Conservation (phyloP, 2,888 invertebrate species). For the Tetragnatha montana region DNA sequence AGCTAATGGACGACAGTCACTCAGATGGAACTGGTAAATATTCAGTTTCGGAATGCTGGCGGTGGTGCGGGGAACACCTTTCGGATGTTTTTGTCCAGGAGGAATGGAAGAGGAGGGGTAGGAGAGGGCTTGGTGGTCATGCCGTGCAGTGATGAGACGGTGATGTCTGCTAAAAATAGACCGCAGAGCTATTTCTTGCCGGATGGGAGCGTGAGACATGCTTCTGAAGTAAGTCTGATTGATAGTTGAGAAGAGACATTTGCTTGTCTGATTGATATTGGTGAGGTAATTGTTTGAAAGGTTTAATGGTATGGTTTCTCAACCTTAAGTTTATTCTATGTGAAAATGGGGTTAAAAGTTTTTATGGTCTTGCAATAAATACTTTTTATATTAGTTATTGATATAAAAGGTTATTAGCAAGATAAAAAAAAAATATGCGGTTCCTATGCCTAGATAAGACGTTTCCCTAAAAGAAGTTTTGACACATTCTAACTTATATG, state of each 20-base stretch:
- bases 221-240: constrained; percentile 25
- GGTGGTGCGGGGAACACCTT: not conserved
- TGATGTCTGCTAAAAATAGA: constrained; percentile 23
- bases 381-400: no score
- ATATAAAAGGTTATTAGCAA: no score
- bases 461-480: no score
- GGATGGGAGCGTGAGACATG: constrained; percentile 13
- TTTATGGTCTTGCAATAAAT: no score
- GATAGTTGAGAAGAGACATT: not conserved
- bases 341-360: no score
- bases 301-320: no score
- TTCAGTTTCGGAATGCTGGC: constrained; percentile 20
- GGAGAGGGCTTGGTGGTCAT: not conserved
- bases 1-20: constrained; percentile 40
- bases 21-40: constrained; percentile 52
- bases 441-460: no score
- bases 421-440: no score
- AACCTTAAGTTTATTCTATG: no score
- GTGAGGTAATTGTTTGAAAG: no score
- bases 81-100: not conserved
- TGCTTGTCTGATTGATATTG: no score
- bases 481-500: no score
- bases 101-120: not conserved
- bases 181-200: constrained; percentile 34
- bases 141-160: not conserved